Evolutionary conservation across 2,888 invertebrate genomes (phyloP).

Genomic region (Nephrocerus scutellatus): DNA sequence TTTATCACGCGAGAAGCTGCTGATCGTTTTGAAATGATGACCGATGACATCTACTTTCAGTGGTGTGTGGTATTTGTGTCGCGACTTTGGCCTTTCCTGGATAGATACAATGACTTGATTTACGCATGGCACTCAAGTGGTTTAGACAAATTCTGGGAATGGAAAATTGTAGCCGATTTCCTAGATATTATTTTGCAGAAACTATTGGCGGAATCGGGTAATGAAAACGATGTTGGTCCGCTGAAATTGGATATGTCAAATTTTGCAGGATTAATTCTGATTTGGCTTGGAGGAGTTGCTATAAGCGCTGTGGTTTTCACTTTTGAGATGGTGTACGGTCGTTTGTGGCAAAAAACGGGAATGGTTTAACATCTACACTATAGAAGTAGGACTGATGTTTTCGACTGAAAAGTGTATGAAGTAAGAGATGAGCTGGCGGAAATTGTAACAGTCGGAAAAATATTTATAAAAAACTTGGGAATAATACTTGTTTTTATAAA

Average conservation of each 20-base stretch:
- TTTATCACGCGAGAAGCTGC: slow-evolving; percentile 56
- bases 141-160: slow-evolving; percentile 58
- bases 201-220: too few relatives aligned
- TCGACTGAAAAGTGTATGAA: too few relatives aligned
- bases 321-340: slow-evolving; percentile 25
- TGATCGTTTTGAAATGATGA: slow-evolving; percentile 54
- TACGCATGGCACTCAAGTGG: slow-evolving; percentile 57
- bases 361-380: too few relatives aligned
- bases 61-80: slow-evolving; percentile 56
- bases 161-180: slow-evolving; percentile 33
- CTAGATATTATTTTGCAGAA: slow-evolving; percentile 32
- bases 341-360: too few relatives aligned
- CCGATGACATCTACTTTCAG: slow-evolving; percentile 60
- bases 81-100: slow-evolving; percentile 56
- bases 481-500: too few relatives aligned
- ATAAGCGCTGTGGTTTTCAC: slow-evolving; percentile 29
- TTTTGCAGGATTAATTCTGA: slow-evolving; percentile 34
- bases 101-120: slow-evolving; percentile 52
- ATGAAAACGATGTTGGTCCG: slow-evolving; percentile 33
- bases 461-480: too few relatives aligned
- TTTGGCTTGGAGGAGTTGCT: slow-evolving; percentile 33
- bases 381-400: too few relatives aligned
- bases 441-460: too few relatives aligned
- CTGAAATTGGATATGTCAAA: slow-evolving; percentile 32
- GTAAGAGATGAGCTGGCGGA: too few relatives aligned